Evolutionary conservation across 2,113 vertebrate species (phyloP), one percentile per base, ranked within the genome.

Genomic region (Pseudois nayaur): DNA sequence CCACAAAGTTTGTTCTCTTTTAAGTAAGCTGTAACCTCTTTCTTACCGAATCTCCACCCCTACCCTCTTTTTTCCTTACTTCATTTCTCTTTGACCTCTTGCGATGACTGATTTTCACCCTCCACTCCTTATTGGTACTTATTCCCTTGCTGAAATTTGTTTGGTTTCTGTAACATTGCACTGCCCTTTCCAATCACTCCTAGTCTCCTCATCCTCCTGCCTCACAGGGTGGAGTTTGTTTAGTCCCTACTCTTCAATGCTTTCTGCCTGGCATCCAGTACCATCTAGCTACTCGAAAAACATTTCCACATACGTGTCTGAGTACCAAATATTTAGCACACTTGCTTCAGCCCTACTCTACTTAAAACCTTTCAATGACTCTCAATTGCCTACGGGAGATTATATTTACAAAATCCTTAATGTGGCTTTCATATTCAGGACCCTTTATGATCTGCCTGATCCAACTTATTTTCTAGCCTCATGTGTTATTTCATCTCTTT

Each of bases 1-100:
- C 93, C 76, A 33, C 59, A 55, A 48, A 96, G 89, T 91, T 52
- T 21, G 21, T 48, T 81, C 45, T 93, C 71, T 81, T 94, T 82
- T 81, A 92, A 94, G 43, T 89, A 82, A 91, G 31, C 67, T 55
- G 8, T 91, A 84, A 89, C 33, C 85, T 93, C 54, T 81, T 97
- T 83, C 87, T 89, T 57, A 29, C n/a, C 67, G 87, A 83, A 88
- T 82, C 16, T 33, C 48, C 25, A 9, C 36, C 40, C 31, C 29
- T 17, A 27, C 21, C 15, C 16, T 76, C 3, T 50, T 36, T 52
- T 13, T 19, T 13, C 12, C 67, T 89, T 23, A 8, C 13, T 57
- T 82, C n/a, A 36, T 78, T 78, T 83, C 54, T 95, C 55, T 95
- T 78, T 87, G 64, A 71, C 25, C 12, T 84, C 45, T 89, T 94